These are phyloP conservation scores for Phoenoteleia sp. DNA, from an alignment of 2,888 invertebrate species.

Conservation along the genomic window DNA sequence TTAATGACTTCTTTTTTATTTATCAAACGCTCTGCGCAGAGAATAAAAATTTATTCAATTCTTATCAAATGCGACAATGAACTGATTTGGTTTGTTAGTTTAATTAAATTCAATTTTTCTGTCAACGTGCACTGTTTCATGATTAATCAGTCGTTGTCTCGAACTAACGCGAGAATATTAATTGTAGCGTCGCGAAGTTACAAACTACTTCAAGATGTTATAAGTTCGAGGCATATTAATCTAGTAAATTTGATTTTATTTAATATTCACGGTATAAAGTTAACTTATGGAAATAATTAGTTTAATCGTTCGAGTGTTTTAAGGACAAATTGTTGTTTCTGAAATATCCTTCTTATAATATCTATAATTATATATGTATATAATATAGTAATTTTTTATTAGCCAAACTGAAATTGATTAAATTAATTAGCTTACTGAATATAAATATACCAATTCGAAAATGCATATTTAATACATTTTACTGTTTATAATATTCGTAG, in stretches of 20 bases:
- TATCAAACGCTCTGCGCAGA: conserved; percentile 1
- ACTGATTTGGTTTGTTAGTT: not conserved
- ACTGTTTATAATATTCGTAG: too few species aligned
- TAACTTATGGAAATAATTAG: not conserved
- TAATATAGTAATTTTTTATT: too few species aligned
- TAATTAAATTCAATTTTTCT: conserved; percentile 8
- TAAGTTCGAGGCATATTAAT: conserved; percentile 28
- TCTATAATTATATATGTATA: too few species aligned
- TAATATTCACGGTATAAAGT: conserved; percentile 1
- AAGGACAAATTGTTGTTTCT: too few species aligned
- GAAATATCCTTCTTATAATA: too few species aligned
- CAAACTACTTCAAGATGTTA: conserved; percentile 28
- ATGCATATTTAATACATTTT: too few species aligned
- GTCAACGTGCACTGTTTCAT: not conserved
- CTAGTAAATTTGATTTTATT: conserved; percentile 23
- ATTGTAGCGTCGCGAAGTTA: conserved; percentile 22
- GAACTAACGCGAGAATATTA: conserved; percentile 23
- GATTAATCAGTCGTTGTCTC: conserved; percentile 32
- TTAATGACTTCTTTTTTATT: conserved; percentile 40
- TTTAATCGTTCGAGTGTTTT: not conserved
- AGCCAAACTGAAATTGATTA: too few species aligned
- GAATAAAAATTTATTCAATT: conserved; percentile 29
- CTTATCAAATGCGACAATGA: conserved; percentile 3
- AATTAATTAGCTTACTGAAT: too few species aligned
- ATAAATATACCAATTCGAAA: too few species aligned